A percentile compares a stretch with the other conserved stretches of the same genome.
Evolutionary conservation across 2,888 invertebrate genomes (phyloP).

Genomic region (Rhabditophanes sp.): DNA sequence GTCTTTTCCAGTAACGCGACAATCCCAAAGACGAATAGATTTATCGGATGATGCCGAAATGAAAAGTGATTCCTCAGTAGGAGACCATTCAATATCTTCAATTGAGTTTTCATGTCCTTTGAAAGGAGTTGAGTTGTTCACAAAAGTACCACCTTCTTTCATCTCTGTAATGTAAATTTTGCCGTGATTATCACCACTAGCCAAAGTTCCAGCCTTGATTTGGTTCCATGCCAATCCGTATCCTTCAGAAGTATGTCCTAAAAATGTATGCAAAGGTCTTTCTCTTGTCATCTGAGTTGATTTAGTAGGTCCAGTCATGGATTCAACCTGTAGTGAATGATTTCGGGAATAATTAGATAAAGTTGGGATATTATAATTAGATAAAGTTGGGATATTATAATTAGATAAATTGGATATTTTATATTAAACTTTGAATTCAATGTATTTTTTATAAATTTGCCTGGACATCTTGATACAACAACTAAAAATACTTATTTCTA

Average conservation of each 20-base stretch:
- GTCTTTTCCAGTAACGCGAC: conserved; percentile 65
- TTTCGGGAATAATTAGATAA: too few relatives aligned
- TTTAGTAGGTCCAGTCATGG: conserved; percentile 39
- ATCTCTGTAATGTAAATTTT: conserved; percentile 78
- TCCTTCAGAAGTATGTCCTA: conserved; percentile 80
- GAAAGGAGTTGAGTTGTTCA: conserved; percentile 72
- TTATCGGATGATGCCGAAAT: conserved; percentile 51
- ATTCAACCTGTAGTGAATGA: conserved; percentile 52
- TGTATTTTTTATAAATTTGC: too few relatives aligned
- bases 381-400: too few relatives aligned
- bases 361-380: too few relatives aligned
- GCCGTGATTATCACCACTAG: conserved; percentile 15
- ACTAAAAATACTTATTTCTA: too few relatives aligned
- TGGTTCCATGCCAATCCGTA: conserved; percentile 85
- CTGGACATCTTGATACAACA: too few relatives aligned
- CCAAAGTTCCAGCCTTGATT: conserved; percentile 55
- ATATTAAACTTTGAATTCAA: too few relatives aligned
- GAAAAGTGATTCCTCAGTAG: conserved; percentile 68
- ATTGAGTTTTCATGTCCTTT: conserved; percentile 76
- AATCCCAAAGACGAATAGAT: conserved; percentile 81
- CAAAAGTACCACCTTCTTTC: conserved; percentile 63
- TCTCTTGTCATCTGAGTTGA: conserved; percentile 29
- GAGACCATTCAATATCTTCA: conserved; percentile 97
- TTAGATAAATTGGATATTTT: too few relatives aligned
- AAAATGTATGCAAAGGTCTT: conserved; percentile 65